phyloP scores from a whole-genome alignment of 2,113 vertebrate genomes.

The Xenopus borealis region DNA sequence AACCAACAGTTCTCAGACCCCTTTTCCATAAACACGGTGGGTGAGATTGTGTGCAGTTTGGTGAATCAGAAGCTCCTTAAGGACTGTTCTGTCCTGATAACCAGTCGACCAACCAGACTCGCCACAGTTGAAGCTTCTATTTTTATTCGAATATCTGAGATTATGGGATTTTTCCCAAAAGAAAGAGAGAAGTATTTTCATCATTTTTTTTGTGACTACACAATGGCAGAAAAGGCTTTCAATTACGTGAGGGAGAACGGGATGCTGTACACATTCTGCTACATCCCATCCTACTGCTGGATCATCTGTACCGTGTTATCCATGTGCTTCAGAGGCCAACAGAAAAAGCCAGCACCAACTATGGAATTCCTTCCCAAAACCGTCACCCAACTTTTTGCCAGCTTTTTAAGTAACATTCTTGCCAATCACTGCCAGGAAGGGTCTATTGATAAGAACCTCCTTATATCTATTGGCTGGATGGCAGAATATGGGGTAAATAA shows the following conservation, averaged over 20 bases:
- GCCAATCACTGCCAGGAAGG: constrained; percentile 44
- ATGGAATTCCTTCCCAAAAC: constrained; percentile 55
- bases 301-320: constrained; percentile 25
- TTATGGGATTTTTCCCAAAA: constrained; percentile 61
- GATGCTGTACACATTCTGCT: constrained; percentile 59
- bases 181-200: constrained; percentile 60
- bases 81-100: constrained; percentile 59
- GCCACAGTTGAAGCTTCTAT: constrained; percentile 31
- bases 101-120: constrained; percentile 45
- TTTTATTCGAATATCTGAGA: constrained; percentile 45
- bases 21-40: constrained; percentile 38
- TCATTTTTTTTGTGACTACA: constrained; percentile 52
- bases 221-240: constrained; percentile 43
- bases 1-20: constrained; percentile 46
- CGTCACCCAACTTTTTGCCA: constrained; percentile 60
- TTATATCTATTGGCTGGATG: constrained; percentile 12
- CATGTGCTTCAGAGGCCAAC: background rate
- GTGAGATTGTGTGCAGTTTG: constrained; percentile 63
- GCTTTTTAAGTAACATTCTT: constrained; percentile 53
- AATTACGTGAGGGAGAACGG: constrained; percentile 59
- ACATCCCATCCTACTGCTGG: constrained; percentile 67
- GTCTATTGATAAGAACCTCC: constrained; percentile 8
- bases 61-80: constrained; percentile 58
- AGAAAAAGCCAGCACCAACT: background rate
- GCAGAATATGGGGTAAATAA: constrained; percentile 25